Conservation (phyloP, 2,113 vertebrate species). For the Motacilla alba region DNA sequence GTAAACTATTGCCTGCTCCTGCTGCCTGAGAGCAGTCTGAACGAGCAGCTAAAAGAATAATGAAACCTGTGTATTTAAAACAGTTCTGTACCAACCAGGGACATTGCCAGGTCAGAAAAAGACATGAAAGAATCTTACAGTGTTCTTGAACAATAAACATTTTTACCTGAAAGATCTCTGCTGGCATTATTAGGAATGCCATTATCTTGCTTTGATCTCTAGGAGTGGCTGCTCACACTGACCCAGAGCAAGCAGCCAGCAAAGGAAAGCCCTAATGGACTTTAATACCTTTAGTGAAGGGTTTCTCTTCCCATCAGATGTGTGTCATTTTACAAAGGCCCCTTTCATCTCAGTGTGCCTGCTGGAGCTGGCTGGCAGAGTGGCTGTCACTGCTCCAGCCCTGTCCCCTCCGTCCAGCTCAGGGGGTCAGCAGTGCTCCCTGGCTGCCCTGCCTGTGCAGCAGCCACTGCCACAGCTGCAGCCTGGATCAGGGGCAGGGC, state of each 20-base stretch:
- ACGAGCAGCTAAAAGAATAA: neutral
- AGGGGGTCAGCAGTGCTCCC: neutral
- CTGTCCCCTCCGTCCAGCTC: accelerated
- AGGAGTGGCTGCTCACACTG: neutral
- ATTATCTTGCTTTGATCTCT: slow-evolving; percentile 16
- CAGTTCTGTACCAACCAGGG: neutral
- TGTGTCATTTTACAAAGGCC: neutral
- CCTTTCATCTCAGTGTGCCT: neutral
- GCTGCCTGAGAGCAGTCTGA: neutral
- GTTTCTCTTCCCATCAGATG: neutral
- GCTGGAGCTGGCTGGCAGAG: neutral
- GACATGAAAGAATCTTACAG: neutral
- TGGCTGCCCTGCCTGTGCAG: neutral
- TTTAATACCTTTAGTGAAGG: neutral
- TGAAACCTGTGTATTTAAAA: neutral
- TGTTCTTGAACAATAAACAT: neutral
- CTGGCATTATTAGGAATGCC: neutral
- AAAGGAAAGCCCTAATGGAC: neutral
- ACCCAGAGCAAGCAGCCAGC: neutral
- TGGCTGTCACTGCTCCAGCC: neutral
- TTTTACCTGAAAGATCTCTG: slow-evolving; percentile 2
- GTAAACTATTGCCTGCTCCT: neutral
- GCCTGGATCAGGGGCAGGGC: neutral
- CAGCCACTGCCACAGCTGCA: neutral
- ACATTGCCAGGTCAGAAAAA: neutral